Percentiles rank a stretch among this genome's conserved stretches.
phyloP scores from a whole-genome alignment of 2,888 invertebrate species.

The Apotomis capreana region DNA sequence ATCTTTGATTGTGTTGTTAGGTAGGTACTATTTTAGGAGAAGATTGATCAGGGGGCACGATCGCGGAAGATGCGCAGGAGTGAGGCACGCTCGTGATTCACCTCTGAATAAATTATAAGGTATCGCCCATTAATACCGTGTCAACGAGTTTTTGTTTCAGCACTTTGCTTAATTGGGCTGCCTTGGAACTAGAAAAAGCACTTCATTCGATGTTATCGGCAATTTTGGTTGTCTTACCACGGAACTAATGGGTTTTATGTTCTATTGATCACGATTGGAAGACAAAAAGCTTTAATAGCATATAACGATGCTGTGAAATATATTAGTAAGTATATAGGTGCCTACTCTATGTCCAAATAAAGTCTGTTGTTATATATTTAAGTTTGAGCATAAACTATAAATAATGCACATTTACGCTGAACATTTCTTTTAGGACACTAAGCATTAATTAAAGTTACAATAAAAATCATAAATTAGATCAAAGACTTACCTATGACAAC shows the following conservation, averaged over 20 bases:
- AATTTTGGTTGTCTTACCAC: conserved; percentile 10
- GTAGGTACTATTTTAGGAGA: conserved; percentile 47
- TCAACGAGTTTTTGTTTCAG: conserved; percentile 57
- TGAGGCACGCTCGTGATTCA: conserved; percentile 52
- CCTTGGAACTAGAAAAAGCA: conserved; percentile 44
- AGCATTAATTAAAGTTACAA: background rate
- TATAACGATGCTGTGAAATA: background rate
- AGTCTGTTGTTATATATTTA: background rate
- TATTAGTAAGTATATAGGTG: background rate
- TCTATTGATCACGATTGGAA: conserved; percentile 47
- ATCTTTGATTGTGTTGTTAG: conserved; percentile 52
- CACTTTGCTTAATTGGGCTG: conserved; percentile 49
- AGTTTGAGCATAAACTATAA: background rate
- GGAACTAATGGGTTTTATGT: conserved; percentile 41
- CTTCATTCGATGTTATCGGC: conserved; percentile 12
- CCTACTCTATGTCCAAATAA: background rate
- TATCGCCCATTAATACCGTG: conserved; percentile 53
- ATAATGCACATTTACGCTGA: no score
- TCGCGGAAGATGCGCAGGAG: conserved; percentile 71
- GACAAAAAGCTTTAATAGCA: conserved; percentile 15
- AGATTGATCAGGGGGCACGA: conserved; percentile 61
- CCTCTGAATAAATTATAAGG: conserved; percentile 45
- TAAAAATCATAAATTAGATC: conserved; percentile 33
- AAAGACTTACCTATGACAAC: conserved; percentile 71
- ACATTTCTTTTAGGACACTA: no score